A percentile compares a stretch with the other conserved stretches of the same genome.
Conservation (phyloP, 2,888 invertebrate genomes). For the Flexamia atlantica region DNA sequence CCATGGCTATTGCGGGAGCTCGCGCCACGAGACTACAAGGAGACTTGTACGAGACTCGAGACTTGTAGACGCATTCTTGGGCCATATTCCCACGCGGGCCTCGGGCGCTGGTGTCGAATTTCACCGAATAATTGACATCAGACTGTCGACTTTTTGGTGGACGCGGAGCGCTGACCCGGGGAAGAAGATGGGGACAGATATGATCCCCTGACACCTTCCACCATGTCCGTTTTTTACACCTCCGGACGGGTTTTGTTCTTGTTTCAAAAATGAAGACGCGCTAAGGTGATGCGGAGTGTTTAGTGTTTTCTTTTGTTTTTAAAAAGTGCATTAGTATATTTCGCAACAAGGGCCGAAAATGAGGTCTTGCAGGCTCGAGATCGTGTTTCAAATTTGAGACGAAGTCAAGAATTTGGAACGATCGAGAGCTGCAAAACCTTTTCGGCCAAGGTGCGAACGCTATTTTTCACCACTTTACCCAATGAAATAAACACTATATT, state of each 20-base stretch:
- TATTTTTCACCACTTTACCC: too few relatives aligned
- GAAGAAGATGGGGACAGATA: slow-evolving; percentile 7
- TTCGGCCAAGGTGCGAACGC: too few relatives aligned
- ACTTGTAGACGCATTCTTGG: slow-evolving; percentile 33
- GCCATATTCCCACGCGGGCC: slow-evolving; percentile 43
- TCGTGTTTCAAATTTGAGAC: too few relatives aligned
- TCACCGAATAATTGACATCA: slow-evolving; percentile 56
- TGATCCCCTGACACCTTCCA: slow-evolving; percentile 11
- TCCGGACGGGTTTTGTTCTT: neutral
- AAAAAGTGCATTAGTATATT: too few relatives aligned
- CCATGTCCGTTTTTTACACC: slow-evolving; percentile 18
- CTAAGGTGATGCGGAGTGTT: too few relatives aligned
- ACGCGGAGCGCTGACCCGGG: slow-evolving; percentile 11
- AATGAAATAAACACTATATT: too few relatives aligned
- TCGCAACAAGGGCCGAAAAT: too few relatives aligned
- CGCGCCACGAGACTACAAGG: neutral
- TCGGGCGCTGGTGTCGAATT: slow-evolving; percentile 53
- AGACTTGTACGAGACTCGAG: too few relatives aligned
- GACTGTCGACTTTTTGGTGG: slow-evolving; percentile 50
- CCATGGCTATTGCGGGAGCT: neutral
- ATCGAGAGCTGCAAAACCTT: too few relatives aligned
- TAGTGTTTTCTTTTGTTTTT: too few relatives aligned
- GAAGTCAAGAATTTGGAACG: too few relatives aligned
- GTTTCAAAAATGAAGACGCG: neutral
- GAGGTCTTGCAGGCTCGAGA: too few relatives aligned